phyloP scores from a whole-genome alignment of 2,797 vertebrate species.

The Sternarchorhynchus goeldii region DNA sequence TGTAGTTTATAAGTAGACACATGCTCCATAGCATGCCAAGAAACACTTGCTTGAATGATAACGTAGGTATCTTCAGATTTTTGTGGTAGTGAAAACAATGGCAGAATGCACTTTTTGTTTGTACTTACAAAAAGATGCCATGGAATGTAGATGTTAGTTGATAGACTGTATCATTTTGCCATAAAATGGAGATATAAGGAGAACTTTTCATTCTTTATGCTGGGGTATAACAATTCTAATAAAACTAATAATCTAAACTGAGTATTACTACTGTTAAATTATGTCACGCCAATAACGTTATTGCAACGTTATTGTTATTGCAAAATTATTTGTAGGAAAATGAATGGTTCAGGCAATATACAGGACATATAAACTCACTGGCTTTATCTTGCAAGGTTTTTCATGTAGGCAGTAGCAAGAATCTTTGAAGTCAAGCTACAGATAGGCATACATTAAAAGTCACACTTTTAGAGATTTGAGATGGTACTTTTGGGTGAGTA shows the following conservation, averaged over 20 bases:
- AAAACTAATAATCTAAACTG: too few relatives aligned
- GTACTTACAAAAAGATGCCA: neutral
- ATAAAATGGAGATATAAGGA: neutral
- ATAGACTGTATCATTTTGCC: neutral
- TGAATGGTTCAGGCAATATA: neutral
- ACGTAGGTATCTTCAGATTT: neutral
- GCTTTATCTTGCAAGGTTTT: slow-evolving; percentile 15
- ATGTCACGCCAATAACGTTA: too few relatives aligned
- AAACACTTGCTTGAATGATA: neutral
- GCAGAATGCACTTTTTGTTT: neutral
- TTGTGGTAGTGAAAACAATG: too few relatives aligned
- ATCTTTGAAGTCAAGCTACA: slow-evolving; percentile 18
- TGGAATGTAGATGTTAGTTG: neutral
- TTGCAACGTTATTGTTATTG: too few relatives aligned
- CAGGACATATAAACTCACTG: neutral
- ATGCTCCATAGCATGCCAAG: neutral
- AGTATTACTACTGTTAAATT: too few relatives aligned
- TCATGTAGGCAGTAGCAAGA: slow-evolving; percentile 1
- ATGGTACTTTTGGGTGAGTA: slow-evolving; percentile 18
- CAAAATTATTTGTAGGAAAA: neutral
- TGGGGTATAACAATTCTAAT: too few relatives aligned
- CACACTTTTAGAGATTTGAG: slow-evolving; percentile 37
- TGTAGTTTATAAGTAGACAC: neutral
- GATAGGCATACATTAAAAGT: slow-evolving; percentile 17
- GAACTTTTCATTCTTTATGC: too few relatives aligned